Percentiles rank a stretch among this genome's conserved stretches.
These are phyloP conservation scores for Phalanger gymnotis DNA, from an alignment of 2,797 vertebrate genomes.

Conservation along the genomic window DNA sequence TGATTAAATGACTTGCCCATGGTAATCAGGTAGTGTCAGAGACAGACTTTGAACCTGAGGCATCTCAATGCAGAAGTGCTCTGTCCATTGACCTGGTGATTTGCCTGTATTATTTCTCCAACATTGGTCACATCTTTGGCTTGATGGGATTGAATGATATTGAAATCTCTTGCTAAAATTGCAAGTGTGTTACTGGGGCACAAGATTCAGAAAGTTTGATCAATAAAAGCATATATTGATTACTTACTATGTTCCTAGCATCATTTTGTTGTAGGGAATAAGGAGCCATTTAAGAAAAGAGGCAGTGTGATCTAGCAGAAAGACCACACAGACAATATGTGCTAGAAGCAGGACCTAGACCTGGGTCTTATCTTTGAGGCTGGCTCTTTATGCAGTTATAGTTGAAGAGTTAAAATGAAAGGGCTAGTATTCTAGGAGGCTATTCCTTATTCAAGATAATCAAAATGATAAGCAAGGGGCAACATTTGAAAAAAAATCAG, in stretches of 20 bases:
- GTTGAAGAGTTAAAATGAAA: neutral
- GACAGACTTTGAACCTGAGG: neutral
- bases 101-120: neutral
- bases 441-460: neutral
- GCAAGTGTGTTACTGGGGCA: neutral
- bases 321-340: neutral
- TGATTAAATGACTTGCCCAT: neutral
- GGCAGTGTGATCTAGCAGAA: neutral
- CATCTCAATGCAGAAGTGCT: neutral
- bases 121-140: neutral
- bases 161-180: neutral
- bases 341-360: neutral
- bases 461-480: neutral
- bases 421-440: neutral
- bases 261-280: neutral
- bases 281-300: neutral
- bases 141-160: neutral
- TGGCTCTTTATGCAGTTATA: neutral
- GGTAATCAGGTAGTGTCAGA: neutral
- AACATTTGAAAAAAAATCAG: neutral
- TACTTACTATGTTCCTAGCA: neutral
- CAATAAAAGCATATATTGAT: neutral
- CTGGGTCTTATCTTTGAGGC: too few relatives aligned
- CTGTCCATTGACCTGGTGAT: neutral
- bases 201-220: neutral